Evolutionary conservation across 1,140 invertebrate species (phyloP).

Genomic region (Pachypsylla venusta): DNA sequence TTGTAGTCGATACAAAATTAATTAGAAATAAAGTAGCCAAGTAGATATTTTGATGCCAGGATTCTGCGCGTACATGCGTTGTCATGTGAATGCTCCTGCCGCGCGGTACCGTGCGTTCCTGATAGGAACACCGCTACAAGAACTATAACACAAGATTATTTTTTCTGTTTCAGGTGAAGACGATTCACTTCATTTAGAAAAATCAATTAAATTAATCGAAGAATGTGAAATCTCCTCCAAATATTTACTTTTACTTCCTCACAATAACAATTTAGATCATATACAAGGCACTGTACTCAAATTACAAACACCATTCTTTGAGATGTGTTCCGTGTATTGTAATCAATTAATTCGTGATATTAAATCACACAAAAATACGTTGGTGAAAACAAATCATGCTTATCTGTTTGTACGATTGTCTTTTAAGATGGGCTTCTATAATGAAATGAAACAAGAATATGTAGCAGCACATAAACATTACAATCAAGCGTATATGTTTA

Average conservation of each 20-base stretch:
- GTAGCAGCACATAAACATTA: conserved; percentile 71
- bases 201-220: conserved; percentile 71
- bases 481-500: neutral
- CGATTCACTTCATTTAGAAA: conserved; percentile 71
- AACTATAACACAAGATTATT: no score
- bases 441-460: conserved; percentile 82
- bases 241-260: conserved; percentile 74
- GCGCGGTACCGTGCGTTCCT: no score
- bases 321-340: conserved; percentile 85
- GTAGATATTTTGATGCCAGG: no score
- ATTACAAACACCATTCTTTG: conserved; percentile 52
- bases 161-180: conserved; percentile 36
- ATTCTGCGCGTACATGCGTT: no score
- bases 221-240: conserved; percentile 85
- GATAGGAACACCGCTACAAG: no score
- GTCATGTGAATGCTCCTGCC: no score
- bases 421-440: conserved; percentile 94
- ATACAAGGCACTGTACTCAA: conserved; percentile 55
- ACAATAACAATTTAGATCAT: conserved; percentile 54
- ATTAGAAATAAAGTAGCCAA: no score
- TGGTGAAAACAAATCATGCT: conserved; percentile 83
- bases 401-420: conserved; percentile 88
- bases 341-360: conserved; percentile 72
- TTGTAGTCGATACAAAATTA: no score
- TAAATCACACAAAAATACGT: conserved; percentile 73